phyloP scores from a whole-genome alignment of 2,888 invertebrate genomes.

The Pyrrhia umbra region DNA sequence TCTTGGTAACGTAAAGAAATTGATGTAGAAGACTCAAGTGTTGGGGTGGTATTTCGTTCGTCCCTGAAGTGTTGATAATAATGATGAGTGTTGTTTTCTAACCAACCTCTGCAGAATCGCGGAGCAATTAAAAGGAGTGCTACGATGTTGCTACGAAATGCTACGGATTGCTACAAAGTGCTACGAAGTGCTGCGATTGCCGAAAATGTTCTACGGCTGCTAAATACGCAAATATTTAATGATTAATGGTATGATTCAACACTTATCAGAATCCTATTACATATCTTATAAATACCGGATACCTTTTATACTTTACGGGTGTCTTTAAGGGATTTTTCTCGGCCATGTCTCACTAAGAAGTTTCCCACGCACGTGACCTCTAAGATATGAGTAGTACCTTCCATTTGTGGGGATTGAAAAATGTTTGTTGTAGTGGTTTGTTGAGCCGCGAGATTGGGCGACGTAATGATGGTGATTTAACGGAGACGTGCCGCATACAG shows the following conservation, averaged over 20 bases:
- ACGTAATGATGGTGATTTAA: slow-evolving; percentile 78
- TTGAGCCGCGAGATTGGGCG: slow-evolving; percentile 71
- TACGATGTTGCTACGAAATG: slow-evolving; percentile 51
- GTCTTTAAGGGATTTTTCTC: neutral
- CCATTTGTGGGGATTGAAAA: slow-evolving; percentile 71
- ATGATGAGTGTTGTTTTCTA: slow-evolving; percentile 62
- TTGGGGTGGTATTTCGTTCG: slow-evolving; percentile 13
- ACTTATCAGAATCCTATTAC: neutral
- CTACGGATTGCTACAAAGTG: slow-evolving; percentile 44
- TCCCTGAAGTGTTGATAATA: slow-evolving; percentile 54
- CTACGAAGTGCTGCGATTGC: slow-evolving; percentile 55
- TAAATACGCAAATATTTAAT: slow-evolving; percentile 1
- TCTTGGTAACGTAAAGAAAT: neutral
- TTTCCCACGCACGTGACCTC: slow-evolving; percentile 17
- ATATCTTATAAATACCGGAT: neutral
- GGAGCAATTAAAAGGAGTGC: slow-evolving; percentile 75
- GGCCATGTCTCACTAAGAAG: neutral
- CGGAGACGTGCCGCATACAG: slow-evolving; percentile 70
- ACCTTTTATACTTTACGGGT: neutral
- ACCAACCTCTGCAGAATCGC: slow-evolving; percentile 50
- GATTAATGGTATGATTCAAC: neutral
- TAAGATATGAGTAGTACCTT: slow-evolving; percentile 55
- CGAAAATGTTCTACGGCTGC: slow-evolving; percentile 24
- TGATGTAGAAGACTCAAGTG: slow-evolving; percentile 4
- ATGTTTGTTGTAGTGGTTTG: slow-evolving; percentile 67